These are phyloP conservation scores for Alethe castanea DNA, from an alignment of 2,113 vertebrate species.

Conservation along the genomic window DNA sequence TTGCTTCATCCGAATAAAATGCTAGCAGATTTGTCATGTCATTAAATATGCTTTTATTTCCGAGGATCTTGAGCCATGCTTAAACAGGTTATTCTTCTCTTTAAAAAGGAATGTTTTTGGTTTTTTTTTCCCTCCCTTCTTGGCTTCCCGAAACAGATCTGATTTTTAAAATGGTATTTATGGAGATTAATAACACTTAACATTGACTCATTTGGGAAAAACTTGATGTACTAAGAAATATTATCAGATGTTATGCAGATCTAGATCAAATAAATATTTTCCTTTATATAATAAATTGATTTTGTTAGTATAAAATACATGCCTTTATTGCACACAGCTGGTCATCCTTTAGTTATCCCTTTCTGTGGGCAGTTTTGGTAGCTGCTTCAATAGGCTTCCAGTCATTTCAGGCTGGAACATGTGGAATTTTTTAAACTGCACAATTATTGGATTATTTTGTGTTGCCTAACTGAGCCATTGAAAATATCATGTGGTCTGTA, in stretches of 20 bases:
- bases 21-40: background rate
- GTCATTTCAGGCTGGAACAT: background rate
- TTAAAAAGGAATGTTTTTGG: background rate
- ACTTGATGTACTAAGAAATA: background rate
- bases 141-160: background rate
- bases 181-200: background rate
- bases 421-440: background rate
- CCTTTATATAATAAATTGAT: background rate
- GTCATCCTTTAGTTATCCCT: background rate
- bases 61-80: background rate
- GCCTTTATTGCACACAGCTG: background rate
- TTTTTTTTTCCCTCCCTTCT: background rate
- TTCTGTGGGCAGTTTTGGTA: background rate
- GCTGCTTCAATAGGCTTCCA: background rate
- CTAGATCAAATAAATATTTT: conserved; percentile 32
- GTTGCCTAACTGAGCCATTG: background rate
- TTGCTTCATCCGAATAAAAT: background rate
- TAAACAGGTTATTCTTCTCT: background rate
- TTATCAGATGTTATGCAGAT: conserved; percentile 16
- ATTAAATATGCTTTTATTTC: background rate
- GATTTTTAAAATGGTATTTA: background rate
- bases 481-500: background rate
- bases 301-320: background rate
- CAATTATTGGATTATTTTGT: background rate
- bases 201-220: conserved; percentile 39